Base-by-base conservation (phyloP, 2,113 vertebrate species). In the Bambusicola thoracicus region DNA sequence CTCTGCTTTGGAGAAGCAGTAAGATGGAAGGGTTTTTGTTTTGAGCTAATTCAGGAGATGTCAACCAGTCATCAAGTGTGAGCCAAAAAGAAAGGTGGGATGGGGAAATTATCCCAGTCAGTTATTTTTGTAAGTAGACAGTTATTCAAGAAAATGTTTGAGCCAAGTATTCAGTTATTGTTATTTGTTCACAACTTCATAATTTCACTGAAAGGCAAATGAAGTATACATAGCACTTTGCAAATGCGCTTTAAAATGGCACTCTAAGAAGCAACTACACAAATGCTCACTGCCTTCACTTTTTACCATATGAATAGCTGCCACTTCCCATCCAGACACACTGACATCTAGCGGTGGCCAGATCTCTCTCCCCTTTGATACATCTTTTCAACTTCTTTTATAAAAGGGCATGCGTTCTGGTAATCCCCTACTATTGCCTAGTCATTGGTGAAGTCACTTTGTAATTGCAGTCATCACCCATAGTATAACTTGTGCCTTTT, bases 121-220 rank as follows among this genome's bases (percentile, higher is more conserved):
- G 74, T 85, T 75, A 85, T 56, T 89, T 92, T 49, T 91, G 92
- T 86, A 92, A 94, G 36, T 72, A 78, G 38, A 84, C 63, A 93
- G 78, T 77, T 81, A 93, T 38, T 78, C 72, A 82, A 78, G 73
- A 58, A 93, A 67, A 89, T 0, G 15, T 61, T 70, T 65, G 36
- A 89, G 82, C 48, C 70, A 89, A 78, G 49, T 66, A 83, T 89
- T 87, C 88, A 91, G 43, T 79, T 91, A 89, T 49, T 73, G 61
- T 46, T 88, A 76, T 92, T 92, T 92, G 92, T 80, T 87, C 76
- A 51, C 55, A 90, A 40, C 19, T 80, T 63, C 15, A 9, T 81
- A 59, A 74, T 85, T 84, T 44, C 63, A 72, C 74, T 82, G 72
- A 77, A 77, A 79, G 69, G 44, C 67, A 95, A 93, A 90, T 90